Base-by-base conservation (phyloP, 2,113 vertebrate genomes). In the Oplegnathus fasciatus region DNA sequence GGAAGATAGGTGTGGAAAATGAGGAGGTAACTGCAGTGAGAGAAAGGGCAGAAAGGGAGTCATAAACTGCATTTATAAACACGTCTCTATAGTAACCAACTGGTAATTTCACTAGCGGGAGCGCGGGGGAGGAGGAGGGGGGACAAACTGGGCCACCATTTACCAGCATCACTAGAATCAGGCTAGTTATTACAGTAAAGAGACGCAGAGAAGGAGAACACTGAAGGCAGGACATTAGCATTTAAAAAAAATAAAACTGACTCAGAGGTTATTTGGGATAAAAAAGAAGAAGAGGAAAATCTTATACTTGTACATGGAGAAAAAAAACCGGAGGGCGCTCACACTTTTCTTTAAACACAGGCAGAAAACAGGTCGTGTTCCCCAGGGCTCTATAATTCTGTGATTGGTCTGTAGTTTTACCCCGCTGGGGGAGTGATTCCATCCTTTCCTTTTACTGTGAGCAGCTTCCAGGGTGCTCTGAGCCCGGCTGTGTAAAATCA, bases 21-120 rank as follows among this genome's bases (percentile, higher is more conserved):
- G 82, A 76, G 75, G 76, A 86, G 85, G 91, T 88, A 87, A 89
- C 78, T 26, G 84, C 83, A 54, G 85, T 10, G 72, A 87, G 69
- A 87, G 91, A 91, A 88, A 89, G 91, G 89, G 89, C 82, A 93
- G 84, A 88, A 81, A 74, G 93, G 93, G 93, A 94, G 90, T 90
- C 90, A 88, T 93, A 94, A 94, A 95, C 89, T 79, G 84, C 94
- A 95, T 95, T 94, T 93, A 95, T 93, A 95, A 95, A 95, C 93
- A 94, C 88, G 91, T 95, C 94, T 94, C 95, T 95, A 95, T 95
- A 95, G 95, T 94, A 96, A 95, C 95, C 94, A 89, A 88, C 84
- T 89, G 92, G 92, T 95, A 96, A 95, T 95, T 95, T 95, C 90
- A 90, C 91, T 88, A 88, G 89, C 80, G 52, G 90, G 81, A 90